These are phyloP conservation scores for Aethina tumida DNA, from an alignment of 1,140 invertebrate genomes.

Conservation along the genomic window DNA sequence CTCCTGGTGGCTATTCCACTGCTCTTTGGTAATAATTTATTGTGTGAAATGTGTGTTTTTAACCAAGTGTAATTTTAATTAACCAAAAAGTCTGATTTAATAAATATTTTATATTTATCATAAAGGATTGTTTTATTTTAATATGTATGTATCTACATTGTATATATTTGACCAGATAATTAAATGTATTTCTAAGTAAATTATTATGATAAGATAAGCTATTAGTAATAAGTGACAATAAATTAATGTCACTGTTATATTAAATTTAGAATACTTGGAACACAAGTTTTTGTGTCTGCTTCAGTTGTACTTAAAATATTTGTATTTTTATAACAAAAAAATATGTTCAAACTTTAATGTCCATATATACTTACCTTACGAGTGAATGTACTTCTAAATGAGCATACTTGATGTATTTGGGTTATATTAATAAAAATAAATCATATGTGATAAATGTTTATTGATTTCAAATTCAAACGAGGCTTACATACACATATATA, in stretches of 20 bases:
- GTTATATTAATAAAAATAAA: neutral
- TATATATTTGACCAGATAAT: slow-evolving; percentile 2
- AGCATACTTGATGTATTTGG: too few species aligned
- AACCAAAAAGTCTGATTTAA: neutral
- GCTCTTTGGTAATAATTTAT: slow-evolving; percentile 33
- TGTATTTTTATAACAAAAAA: neutral
- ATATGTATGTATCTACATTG: slow-evolving; percentile 2
- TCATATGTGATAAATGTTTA: slow-evolving; percentile 26
- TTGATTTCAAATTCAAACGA: slow-evolving; percentile 34
- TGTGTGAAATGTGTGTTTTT: too few species aligned
- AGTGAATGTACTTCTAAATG: too few species aligned
- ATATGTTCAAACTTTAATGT: neutral
- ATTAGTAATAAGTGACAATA: neutral
- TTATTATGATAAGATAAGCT: neutral
- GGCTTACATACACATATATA: slow-evolving; percentile 13
- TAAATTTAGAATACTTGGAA: neutral
- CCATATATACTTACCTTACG: too few species aligned
- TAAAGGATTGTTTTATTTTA: slow-evolving; percentile 1
- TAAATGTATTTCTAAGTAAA: neutral
- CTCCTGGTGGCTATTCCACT: slow-evolving; percentile 31
- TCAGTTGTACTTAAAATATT: neutral
- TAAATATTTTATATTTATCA: neutral
- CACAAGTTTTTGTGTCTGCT: neutral
- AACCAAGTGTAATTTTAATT: slow-evolving; percentile 10
- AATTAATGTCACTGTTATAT: neutral